A percentile compares a stretch with the other conserved stretches of the same genome.
Conservation (phyloP, 2,888 invertebrate genomes). For the Euzophera pinguis region DNA sequence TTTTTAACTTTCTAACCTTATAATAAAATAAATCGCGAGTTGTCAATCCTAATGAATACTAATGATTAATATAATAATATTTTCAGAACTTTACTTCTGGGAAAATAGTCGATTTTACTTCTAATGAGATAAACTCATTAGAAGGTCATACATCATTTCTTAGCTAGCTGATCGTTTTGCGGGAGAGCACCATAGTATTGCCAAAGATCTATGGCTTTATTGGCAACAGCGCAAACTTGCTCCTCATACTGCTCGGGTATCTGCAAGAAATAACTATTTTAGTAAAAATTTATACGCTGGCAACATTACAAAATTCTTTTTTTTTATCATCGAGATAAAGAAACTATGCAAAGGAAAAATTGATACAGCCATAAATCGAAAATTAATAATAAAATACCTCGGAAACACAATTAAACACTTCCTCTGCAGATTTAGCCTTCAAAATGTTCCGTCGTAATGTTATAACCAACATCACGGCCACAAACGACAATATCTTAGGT, state of each 20-base stretch:
- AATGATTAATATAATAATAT: no score
- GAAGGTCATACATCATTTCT: conserved; percentile 79
- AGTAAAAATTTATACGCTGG: conserved; percentile 12
- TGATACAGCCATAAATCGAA: not conserved
- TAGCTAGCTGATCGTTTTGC: conserved; percentile 63
- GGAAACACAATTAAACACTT: conserved; percentile 83
- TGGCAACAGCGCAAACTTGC: conserved; percentile 81
- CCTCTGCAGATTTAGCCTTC: conserved; percentile 79
- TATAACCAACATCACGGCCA: conserved; percentile 86
- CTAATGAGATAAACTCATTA: conserved; percentile 72
- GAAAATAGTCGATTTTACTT: conserved; percentile 41
- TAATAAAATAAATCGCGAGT: no score
- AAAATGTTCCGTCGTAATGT: conserved; percentile 84
- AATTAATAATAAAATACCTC: conserved; percentile 52
- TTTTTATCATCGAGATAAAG: not conserved
- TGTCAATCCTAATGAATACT: no score
- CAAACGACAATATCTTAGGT: conserved; percentile 88
- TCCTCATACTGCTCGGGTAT: conserved; percentile 90
- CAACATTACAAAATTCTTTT: conserved; percentile 14
- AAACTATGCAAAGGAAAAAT: not conserved
- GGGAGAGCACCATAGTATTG: conserved; percentile 86
- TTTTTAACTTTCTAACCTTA: no score
- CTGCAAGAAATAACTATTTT: conserved; percentile 55
- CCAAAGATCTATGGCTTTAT: conserved; percentile 92
- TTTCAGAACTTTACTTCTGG: no score